phyloP scores from a whole-genome alignment of 2,113 vertebrate species.

The Scomber japonicus region DNA sequence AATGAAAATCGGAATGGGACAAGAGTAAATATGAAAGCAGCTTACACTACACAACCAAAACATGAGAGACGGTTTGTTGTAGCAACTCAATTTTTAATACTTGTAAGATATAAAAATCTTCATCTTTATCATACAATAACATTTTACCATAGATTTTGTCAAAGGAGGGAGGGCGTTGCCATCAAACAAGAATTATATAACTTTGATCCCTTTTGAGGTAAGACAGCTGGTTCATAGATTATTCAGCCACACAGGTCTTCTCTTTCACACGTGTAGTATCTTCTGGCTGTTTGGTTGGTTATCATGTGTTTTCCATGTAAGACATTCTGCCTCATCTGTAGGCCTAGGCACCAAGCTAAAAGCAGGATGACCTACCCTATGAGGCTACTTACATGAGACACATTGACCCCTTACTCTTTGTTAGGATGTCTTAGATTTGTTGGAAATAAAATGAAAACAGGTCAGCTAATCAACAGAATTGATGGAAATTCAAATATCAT shows the following conservation, averaged over 20 bases:
- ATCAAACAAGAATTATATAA: slow-evolving; percentile 75
- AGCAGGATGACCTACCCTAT: slow-evolving; percentile 45
- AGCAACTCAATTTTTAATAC: slow-evolving; percentile 79
- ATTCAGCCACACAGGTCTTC: slow-evolving; percentile 63
- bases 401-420: neutral
- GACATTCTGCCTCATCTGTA: slow-evolving; percentile 57
- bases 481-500: slow-evolving; percentile 40
- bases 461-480: slow-evolving; percentile 7
- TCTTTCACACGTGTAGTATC: slow-evolving; percentile 37
- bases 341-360: slow-evolving; percentile 68
- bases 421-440: slow-evolving; percentile 22
- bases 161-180: slow-evolving; percentile 65
- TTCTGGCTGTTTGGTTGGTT: slow-evolving; percentile 7
- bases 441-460: slow-evolving; percentile 35
- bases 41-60: neutral
- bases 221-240: slow-evolving; percentile 69
- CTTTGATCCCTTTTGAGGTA: slow-evolving; percentile 75
- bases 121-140: slow-evolving; percentile 81
- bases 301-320: slow-evolving; percentile 20
- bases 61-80: slow-evolving; percentile 51
- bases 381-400: slow-evolving; percentile 59
- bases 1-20: too few species aligned
- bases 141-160: slow-evolving; percentile 73
- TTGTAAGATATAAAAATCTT: slow-evolving; percentile 82
- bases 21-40: too few species aligned